Base-by-base conservation (phyloP, 2,888 invertebrate species). In the Mythimna albipuncta region DNA sequence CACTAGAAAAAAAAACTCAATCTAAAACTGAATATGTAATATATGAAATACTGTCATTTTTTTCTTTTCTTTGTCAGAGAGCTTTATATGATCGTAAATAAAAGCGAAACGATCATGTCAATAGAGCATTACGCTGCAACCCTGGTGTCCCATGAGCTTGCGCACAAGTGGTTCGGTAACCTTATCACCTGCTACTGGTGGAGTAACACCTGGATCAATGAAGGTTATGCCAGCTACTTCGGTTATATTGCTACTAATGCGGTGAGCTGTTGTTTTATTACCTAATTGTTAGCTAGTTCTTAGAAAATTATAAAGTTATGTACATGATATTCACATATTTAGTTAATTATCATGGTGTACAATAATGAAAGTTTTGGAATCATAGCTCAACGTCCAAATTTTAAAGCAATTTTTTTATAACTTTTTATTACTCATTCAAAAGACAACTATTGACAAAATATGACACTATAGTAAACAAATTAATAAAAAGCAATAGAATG, bases 111-210 rank as follows among this genome's bases (percentile, higher is more conserved):
- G 0, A 89, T 95, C 0, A 95, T 95, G 93, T 91, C 93, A 0
- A 84, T 91, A 1, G 94, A 95, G 72, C 95, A 96, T 62, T 94
- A 96, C 79, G 94, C 97, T 21, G 96, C 96, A 0, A 97, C 96
- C 0, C 90, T 96, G 0, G 92, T 97, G 9, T 94, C 97, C 0
- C 97, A 97, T 79, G 97, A 97, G 81, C 94, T 97, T n/a, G 96
- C 96, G 0, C 98, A 99, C 89, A 98, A 97, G 94, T 98, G 98
- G 98, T 98, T 98, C 87, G 98, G 98, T 0, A 97, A 98, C 89
- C 91, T 97, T 58, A 97, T 98, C 16, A 97, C 98, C 2, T 97
- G 97, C 58, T 95, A 96, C 81, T 98, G 98, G 98, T 98, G 98
- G 98, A 96, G 96, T 32, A 97, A 97, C 75, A 96, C 97, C 1